A percentile compares a stretch with the other conserved stretches of the same genome.
Evolutionary conservation across 2,888 invertebrate species (phyloP).

Genomic region (Camptogramma bilineatum): DNA sequence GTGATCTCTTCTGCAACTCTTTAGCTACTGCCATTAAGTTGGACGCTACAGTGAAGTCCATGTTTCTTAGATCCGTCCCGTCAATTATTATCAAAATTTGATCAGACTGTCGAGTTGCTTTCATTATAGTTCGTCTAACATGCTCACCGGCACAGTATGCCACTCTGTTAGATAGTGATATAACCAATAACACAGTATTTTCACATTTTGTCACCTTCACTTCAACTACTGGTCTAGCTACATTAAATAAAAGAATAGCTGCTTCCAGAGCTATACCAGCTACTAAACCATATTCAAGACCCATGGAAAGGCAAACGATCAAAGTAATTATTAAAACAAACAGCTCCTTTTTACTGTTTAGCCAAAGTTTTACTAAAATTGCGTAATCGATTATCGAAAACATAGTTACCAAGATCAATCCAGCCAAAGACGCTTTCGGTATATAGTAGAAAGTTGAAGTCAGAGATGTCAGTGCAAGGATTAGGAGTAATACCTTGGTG

Average conservation of each 20-base stretch:
- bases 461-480: slow-evolving; percentile 91
- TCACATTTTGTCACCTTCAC: slow-evolving; percentile 52
- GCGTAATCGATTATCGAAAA: slow-evolving; percentile 92
- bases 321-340: slow-evolving; percentile 61
- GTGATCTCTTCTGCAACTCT: slow-evolving; percentile 65
- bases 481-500: slow-evolving; percentile 89
- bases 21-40: slow-evolving; percentile 68
- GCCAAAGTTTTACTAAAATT: slow-evolving; percentile 88
- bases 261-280: slow-evolving; percentile 68
- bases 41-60: slow-evolving; percentile 73
- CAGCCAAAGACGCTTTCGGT: slow-evolving; percentile 94
- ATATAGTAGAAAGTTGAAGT: slow-evolving; percentile 94
- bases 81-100: slow-evolving; percentile 64
- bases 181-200: slow-evolving; percentile 58
- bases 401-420: slow-evolving; percentile 96
- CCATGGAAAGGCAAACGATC: slow-evolving; percentile 59
- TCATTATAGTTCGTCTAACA: slow-evolving; percentile 58
- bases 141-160: slow-evolving; percentile 76
- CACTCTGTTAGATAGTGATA: slow-evolving; percentile 62
- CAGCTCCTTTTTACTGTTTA: slow-evolving; percentile 88
- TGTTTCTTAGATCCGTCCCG: slow-evolving; percentile 62
- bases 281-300: slow-evolving; percentile 77
- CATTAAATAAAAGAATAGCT: slow-evolving; percentile 62
- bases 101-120: slow-evolving; percentile 44
- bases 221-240: slow-evolving; percentile 64